Conservation (phyloP, 2,888 invertebrate species). For the Drosophila koepferae region DNA sequence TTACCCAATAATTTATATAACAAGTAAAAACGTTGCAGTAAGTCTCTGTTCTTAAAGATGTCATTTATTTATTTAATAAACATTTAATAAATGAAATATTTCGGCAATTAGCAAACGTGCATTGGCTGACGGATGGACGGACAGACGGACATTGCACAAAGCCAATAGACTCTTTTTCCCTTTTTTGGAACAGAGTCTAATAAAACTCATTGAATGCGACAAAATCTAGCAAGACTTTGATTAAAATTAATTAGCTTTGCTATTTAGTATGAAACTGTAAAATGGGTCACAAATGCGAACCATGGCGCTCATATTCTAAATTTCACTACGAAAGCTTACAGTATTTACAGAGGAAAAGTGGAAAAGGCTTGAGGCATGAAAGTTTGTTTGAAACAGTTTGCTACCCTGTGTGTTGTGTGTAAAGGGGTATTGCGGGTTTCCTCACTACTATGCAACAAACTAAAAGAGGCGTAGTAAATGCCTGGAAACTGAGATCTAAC, state of each 20-base stretch:
- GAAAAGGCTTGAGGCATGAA: neutral
- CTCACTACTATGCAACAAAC: neutral
- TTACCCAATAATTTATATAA: no score
- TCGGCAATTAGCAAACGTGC: no score
- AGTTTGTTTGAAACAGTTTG: neutral
- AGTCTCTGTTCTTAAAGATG: no score
- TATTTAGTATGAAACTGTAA: neutral
- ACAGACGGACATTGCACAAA: no score
- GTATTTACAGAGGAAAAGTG: neutral
- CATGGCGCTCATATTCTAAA: neutral
- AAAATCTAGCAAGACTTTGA: conserved; percentile 40
- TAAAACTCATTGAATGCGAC: conserved; percentile 43
- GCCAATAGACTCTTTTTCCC: no score
- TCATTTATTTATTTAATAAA: no score
- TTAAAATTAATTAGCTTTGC: conserved; percentile 42
- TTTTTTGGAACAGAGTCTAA: neutral
- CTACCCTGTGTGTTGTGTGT: neutral
- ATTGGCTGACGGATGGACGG: no score
- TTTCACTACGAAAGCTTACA: neutral
- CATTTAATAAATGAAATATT: no score
- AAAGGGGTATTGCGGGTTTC: no score
- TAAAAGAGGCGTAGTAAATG: neutral
- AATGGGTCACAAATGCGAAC: conserved; percentile 1
- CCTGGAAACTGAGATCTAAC: neutral
- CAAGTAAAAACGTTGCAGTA: no score